phyloP scores from a whole-genome alignment of 2,113 vertebrate species.

The Nothocercus nigrocapillus region DNA sequence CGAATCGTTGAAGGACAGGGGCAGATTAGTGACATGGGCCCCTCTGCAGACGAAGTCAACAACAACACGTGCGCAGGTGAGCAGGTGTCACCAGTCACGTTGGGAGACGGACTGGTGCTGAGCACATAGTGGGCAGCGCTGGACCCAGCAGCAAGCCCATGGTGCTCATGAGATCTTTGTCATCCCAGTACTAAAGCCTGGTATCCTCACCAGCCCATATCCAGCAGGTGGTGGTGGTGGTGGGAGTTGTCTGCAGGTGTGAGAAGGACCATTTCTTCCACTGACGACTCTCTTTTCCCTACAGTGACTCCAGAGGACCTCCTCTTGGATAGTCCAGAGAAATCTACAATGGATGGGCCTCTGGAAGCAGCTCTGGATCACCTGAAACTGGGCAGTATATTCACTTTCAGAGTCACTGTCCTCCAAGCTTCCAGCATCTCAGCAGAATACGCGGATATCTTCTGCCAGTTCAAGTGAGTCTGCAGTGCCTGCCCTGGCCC shows the following conservation, averaged over 20 bases:
- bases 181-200: rapidly evolving
- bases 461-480: constrained; percentile 98
- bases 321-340: constrained; percentile 82
- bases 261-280: rapidly evolving
- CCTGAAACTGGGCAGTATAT: constrained; percentile 88
- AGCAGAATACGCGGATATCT: constrained; percentile 95
- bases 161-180: rapidly evolving
- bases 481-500: rapidly evolving
- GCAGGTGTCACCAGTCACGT: neutral
- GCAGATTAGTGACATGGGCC: constrained; percentile 84
- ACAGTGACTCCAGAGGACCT: constrained; percentile 82
- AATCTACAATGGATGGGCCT: constrained; percentile 75
- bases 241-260: neutral
- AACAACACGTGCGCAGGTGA: constrained; percentile 94
- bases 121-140: neutral
- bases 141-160: neutral
- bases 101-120: neutral
- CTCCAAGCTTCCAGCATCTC: constrained; percentile 97
- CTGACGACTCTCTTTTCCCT: neutral
- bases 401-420: constrained; percentile 96
- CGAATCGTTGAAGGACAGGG: constrained; percentile 95
- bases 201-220: neutral
- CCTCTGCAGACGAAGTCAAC: constrained; percentile 94
- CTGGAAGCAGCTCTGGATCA: constrained; percentile 85
- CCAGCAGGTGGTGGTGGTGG: neutral